Percentiles rank a stretch among this genome's conserved stretches.
Conservation (phyloP, 2,797 vertebrate genomes). For the Acrossocheilus fasciatus region DNA sequence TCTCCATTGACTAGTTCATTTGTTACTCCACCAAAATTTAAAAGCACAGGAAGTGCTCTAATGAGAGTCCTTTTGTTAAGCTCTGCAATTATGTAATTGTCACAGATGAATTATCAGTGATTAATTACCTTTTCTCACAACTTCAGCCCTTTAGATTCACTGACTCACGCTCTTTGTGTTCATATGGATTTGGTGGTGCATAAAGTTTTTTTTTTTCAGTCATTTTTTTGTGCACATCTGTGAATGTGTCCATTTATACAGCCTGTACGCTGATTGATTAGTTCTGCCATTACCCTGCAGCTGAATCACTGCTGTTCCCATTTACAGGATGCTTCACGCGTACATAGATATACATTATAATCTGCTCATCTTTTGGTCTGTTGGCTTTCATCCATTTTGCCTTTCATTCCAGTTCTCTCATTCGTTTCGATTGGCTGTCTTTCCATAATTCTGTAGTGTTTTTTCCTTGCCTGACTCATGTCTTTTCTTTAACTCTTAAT, state of each 20-base stretch:
- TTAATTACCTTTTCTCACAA: slow-evolving; percentile 45
- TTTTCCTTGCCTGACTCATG: slow-evolving; percentile 56
- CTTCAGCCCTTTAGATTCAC: slow-evolving; percentile 67
- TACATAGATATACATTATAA: slow-evolving; percentile 30
- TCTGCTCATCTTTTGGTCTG: slow-evolving; percentile 39
- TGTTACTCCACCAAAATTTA: background rate
- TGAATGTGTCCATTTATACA: slow-evolving; percentile 41
- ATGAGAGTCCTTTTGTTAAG: slow-evolving; percentile 53
- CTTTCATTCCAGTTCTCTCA: background rate
- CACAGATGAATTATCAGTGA: slow-evolving; percentile 43
- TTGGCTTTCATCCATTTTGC: slow-evolving; percentile 32
- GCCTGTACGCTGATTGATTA: slow-evolving; percentile 31
- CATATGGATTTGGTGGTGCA: slow-evolving; percentile 8
- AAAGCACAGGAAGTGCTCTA: slow-evolving; percentile 8
- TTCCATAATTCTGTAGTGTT: slow-evolving; percentile 15
- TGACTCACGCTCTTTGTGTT: slow-evolving; percentile 63
- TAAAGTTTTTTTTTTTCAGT: background rate
- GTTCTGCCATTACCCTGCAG: slow-evolving; percentile 16
- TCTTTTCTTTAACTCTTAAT: slow-evolving; percentile 59
- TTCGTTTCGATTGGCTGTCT: slow-evolving; percentile 41
- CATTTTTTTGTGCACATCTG: slow-evolving; percentile 30
- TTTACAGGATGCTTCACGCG: slow-evolving; percentile 6
- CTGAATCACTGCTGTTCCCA: slow-evolving; percentile 37
- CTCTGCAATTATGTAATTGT: slow-evolving; percentile 62
- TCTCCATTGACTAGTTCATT: slow-evolving; percentile 26